A percentile compares a stretch with the other conserved stretches of the same genome.
phyloP scores from a whole-genome alignment of 2,888 invertebrate species.

The Hyppa rectilinea region DNA sequence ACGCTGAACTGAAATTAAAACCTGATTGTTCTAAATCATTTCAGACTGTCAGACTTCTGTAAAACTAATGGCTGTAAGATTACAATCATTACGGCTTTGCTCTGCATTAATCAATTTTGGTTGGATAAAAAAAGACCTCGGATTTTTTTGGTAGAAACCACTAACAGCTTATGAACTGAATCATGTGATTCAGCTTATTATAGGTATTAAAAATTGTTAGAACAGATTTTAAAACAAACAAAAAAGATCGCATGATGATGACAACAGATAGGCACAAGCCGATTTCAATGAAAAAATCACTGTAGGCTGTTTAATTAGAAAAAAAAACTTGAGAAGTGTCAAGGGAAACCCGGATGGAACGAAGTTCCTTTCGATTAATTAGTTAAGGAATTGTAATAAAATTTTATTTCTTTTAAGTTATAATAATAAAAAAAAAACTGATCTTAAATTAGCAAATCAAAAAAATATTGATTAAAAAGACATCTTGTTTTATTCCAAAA shows the following conservation, averaged over 20 bases:
- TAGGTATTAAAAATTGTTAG: background rate
- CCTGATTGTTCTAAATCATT: constrained; percentile 40
- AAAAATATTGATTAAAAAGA: too few species aligned
- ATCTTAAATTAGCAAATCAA: too few species aligned
- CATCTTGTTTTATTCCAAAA: too few species aligned
- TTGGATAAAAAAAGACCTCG: background rate
- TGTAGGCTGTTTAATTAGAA: background rate
- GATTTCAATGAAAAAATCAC: background rate
- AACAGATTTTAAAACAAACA: background rate
- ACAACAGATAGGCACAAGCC: background rate
- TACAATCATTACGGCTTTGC: constrained; percentile 22
- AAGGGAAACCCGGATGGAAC: too few species aligned
- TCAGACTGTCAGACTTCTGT: constrained; percentile 43
- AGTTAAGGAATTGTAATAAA: too few species aligned
- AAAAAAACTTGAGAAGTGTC: too few species aligned
- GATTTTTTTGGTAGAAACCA: background rate
- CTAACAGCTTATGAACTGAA: background rate
- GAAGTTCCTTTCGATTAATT: too few species aligned
- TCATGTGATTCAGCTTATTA: background rate
- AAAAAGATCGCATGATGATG: background rate
- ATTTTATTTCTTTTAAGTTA: too few species aligned
- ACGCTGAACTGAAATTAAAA: constrained; percentile 44
- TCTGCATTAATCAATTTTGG: background rate
- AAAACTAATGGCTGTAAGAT: constrained; percentile 45
- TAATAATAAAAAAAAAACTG: too few species aligned